Evolutionary conservation across 2,113 vertebrate genomes (phyloP).

Genomic region (Plecotus auritus): DNA sequence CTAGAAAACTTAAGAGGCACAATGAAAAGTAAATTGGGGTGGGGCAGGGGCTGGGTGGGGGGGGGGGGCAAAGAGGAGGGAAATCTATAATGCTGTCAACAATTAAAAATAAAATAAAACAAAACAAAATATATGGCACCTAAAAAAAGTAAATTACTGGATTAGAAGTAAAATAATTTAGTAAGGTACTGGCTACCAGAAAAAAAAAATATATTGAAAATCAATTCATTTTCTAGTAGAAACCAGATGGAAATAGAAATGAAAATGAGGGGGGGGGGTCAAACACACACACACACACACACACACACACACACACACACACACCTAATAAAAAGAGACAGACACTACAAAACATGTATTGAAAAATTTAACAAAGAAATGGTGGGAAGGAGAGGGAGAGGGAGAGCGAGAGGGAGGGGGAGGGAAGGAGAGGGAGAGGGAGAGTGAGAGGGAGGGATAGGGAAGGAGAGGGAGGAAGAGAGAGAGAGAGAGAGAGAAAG

Average conservation of each 20-base stretch:
- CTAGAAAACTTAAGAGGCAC: neutral
- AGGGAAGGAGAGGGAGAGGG: too few species aligned
- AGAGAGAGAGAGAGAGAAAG: too few species aligned
- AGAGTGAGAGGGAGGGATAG: too few species aligned
- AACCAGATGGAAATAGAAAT: conserved; percentile 2
- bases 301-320: neutral
- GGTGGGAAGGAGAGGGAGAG: too few species aligned
- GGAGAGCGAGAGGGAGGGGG: too few species aligned
- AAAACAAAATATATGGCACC: too few species aligned
- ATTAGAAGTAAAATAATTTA: conserved; percentile 10
- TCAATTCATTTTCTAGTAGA: neutral
- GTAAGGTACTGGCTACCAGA: neutral
- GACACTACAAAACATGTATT: neutral
- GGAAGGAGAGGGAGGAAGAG: too few species aligned
- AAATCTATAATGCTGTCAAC: neutral
- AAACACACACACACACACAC: neutral
- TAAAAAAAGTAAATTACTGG: neutral
- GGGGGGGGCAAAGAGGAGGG: neutral
- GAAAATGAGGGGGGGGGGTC: too few species aligned
- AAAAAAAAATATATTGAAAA: neutral
- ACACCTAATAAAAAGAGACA: neutral
- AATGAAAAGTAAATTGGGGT: neutral
- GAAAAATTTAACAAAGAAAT: neutral
- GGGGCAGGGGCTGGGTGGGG: neutral
- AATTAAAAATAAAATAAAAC: neutral